Evolutionary conservation across 2,113 vertebrate genomes (phyloP).

Genomic region (Paradoxurus hermaphroditus): DNA sequence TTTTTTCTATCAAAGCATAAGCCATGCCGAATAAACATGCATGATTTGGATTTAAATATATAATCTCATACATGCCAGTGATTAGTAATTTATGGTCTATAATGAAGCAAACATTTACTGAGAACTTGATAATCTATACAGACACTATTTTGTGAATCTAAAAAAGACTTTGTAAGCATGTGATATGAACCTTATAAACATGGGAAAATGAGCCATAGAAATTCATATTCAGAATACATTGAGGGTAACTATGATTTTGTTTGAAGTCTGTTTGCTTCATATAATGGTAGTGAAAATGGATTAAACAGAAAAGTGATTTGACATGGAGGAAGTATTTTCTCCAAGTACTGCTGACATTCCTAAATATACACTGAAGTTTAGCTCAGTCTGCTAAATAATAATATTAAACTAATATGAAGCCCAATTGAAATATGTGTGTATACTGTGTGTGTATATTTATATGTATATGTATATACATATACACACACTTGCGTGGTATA

Average conservation of each 20-base stretch:
- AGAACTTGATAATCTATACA: neutral
- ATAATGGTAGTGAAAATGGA: neutral
- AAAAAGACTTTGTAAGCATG: neutral
- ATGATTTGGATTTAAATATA: neutral
- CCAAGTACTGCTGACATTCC: neutral
- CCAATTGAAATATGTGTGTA: neutral
- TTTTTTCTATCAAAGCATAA: neutral
- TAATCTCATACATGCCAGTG: neutral
- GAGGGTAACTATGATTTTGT: neutral
- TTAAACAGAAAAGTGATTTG: neutral
- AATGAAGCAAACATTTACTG: neutral
- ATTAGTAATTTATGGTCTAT: neutral
- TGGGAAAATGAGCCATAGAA: neutral
- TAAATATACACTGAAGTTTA: neutral
- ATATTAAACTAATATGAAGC: neutral
- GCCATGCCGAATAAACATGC: neutral
- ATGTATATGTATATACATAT: neutral
- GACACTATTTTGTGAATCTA: neutral
- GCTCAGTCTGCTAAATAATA: neutral
- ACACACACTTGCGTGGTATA: neutral
- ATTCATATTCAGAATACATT: neutral
- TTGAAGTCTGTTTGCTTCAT: neutral
- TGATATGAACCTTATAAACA: neutral
- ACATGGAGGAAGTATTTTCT: neutral
- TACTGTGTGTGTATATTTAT: neutral